phyloP scores from a whole-genome alignment of 2,113 vertebrate genomes.

The Gymnobelideus leadbeateri region DNA sequence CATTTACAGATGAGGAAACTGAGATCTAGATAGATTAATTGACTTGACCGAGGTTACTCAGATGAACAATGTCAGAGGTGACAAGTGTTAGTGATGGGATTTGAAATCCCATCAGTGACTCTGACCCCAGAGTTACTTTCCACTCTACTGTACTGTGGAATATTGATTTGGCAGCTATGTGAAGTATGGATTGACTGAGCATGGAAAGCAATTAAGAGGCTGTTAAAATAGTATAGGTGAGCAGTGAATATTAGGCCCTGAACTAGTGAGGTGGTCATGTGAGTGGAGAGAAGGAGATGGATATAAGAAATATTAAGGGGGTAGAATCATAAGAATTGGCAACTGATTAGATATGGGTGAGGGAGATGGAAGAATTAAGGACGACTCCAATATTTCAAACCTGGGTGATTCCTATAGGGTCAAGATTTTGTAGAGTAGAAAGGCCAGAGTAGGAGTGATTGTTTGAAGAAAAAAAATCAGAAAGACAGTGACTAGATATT shows the following conservation, averaged over 20 bases:
- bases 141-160: background rate
- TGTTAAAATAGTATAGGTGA: background rate
- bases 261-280: background rate
- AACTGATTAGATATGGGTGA: background rate
- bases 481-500: no score
- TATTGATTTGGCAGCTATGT: background rate
- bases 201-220: background rate
- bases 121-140: background rate
- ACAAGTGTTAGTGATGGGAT: background rate
- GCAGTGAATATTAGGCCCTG: background rate
- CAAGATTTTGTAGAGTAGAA: background rate
- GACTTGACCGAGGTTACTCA: background rate
- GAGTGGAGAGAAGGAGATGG: background rate
- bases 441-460: background rate
- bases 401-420: background rate
- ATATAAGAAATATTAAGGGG: background rate
- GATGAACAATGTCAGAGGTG: background rate
- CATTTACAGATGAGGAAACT: background rate
- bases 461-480: no score
- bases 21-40: background rate
- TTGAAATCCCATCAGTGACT: background rate
- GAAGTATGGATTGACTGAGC: background rate
- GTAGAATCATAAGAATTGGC: background rate
- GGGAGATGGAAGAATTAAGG: background rate
- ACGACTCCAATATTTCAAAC: background rate